Conservation (phyloP, 1,140 invertebrate species). For the Heliconius melpomene region DNA sequence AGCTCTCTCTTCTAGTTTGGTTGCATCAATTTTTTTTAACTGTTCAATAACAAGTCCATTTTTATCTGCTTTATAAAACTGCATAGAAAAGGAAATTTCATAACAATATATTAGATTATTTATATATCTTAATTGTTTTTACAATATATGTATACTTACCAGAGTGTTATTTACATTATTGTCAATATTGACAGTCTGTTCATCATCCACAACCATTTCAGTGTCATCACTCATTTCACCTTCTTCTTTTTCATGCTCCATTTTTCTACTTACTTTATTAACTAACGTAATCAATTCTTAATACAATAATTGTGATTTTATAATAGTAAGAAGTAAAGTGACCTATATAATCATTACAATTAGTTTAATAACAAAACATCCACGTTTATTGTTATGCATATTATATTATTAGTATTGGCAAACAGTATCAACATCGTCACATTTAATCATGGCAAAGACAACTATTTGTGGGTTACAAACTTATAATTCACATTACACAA, state of each 20-base stretch:
- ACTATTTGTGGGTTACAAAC: background rate
- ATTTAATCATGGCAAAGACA: background rate
- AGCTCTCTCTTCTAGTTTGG: constrained; percentile 85
- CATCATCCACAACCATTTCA: constrained; percentile 67
- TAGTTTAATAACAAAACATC: background rate
- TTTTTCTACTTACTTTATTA: constrained; percentile 27
- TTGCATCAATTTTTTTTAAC: constrained; percentile 84
- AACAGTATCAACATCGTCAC: background rate
- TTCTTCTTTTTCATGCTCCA: constrained; percentile 80
- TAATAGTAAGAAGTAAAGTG: background rate
- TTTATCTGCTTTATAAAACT: constrained; percentile 78
- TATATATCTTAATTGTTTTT: background rate
- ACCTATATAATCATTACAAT: background rate
- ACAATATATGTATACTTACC: constrained; percentile 43
- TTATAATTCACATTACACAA: background rate
- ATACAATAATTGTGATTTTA: background rate
- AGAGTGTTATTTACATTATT: constrained; percentile 50
- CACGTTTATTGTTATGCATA: background rate
- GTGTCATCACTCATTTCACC: constrained; percentile 81
- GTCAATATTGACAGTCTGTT: constrained; percentile 39
- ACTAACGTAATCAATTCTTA: background rate
- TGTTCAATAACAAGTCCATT: constrained; percentile 82
- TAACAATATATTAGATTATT: constrained; percentile 4
- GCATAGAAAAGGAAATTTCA: constrained; percentile 36
- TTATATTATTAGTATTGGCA: background rate